Evolutionary conservation across 2,797 vertebrate genomes (phyloP), one percentile per base, ranked within the genome.

Genomic region (Phaenicophaeus curvirostris): DNA sequence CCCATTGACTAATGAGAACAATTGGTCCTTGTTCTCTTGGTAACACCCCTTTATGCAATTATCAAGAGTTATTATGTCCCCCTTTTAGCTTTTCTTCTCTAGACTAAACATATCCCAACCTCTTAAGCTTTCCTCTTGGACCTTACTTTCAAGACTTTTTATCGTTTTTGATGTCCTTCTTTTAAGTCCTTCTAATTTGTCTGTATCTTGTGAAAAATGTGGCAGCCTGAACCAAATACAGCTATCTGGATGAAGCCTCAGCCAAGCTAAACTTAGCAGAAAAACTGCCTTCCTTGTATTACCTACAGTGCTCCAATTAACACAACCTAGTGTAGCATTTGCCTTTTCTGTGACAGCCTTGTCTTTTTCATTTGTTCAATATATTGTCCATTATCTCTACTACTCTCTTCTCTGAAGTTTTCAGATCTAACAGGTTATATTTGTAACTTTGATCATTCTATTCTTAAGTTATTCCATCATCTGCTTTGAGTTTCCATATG

Each of bases 61-160:
- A 93, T 82, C 2, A 13, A 89, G 80, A 93, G 62, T 92, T 94
- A 67, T 83, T 96, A 94, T 94, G 51, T 89, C 71, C 96, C 95
- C 87, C 92, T 87, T 87, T 58, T 91, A 73, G 54, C 57, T 97
- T 97, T 88, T 96, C 67, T 95, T 89, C 87, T 96, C 20, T 67
- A 87, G 74, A 37, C 58, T 95, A 86, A 94, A 84, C 74, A 53
- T 89, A 96, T 91, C 89, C 73, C 72, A 85, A 82, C 92, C 83
- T 90, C 94, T 90, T 87, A 93, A 96, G 69, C 53, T 94, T 96
- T 94, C 58, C 97, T 97, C 87, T 3, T 81, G 42, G 91, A 93
- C 67, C 93, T 94, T 95, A 89, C 97, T 96, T 97, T 95, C 78
- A 85, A 96, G 84, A 91, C 25, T 41, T 96, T 96, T 95, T 94